Evolutionary conservation across 2,113 vertebrate species (phyloP), one percentile per base, ranked within the genome.

Genomic region (Percopsis transmontana): DNA sequence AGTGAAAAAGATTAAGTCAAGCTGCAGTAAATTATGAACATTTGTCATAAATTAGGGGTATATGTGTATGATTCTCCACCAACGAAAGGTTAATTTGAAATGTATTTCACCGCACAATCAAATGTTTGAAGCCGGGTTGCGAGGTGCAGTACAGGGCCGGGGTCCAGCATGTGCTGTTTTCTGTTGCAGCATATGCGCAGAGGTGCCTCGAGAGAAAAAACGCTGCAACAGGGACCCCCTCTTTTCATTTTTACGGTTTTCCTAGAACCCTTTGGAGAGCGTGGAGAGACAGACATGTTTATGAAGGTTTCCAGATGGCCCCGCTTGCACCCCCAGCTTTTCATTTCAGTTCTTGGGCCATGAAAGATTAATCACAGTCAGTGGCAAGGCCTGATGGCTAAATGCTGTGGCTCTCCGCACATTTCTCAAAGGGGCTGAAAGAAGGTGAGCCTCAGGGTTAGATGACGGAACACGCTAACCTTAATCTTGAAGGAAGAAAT

Each of bases 301-400:
- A 91, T 91, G 89, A 92, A 91, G 83, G 80, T 87, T 92, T 92
- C 91, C 92, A 93, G 91, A 92, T 92, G 92, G 92, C 87, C 86
- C 71, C 41, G 68, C 70, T 84, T 88, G 87, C 89, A 83, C 83
- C 85, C 86, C 87, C 85, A 87, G 79, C 83, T 84, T 87, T 84
- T 82, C 81, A 83, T 84, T 89, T 89, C 87, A 87, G 87, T 89
- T 89, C 81, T 83, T 76, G 70, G 78, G 84, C 90, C 89, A 88
- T 88, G 83, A 84, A 91, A 89, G 86, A 92, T 90, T 92, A 89
- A 92, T 90, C 90, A 91, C 88, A 88, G 87, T 90, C 87, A 84
- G 81, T 80, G 80, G 82, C 82, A 72, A 82, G 77, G 72, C 81
- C 80, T 81, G 77, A 82, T 88, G 87, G 86, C 83, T 88, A 87